Percentiles rank a stretch among this genome's conserved stretches.
Evolutionary conservation across 2,797 vertebrate species (phyloP).

Genomic region (Agapornis canus): DNA sequence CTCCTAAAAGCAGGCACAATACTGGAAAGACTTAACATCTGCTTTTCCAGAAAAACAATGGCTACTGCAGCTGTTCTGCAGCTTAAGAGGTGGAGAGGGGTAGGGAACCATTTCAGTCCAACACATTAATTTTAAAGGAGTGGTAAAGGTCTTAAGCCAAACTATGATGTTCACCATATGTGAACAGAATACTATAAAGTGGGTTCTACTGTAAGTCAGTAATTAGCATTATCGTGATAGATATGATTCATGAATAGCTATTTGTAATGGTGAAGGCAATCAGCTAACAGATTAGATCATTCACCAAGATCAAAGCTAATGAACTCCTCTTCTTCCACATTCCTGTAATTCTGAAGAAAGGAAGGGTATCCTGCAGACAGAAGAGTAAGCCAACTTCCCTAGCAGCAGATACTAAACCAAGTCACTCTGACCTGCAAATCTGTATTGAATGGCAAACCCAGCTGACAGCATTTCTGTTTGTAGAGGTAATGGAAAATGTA

Average conservation of each 20-base stretch:
- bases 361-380: neutral
- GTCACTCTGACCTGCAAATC: neutral
- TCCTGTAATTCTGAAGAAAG: neutral
- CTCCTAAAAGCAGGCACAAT: neutral
- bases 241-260: neutral
- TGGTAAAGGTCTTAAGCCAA: neutral
- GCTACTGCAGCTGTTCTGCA: neutral
- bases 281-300: neutral
- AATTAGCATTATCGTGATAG: neutral
- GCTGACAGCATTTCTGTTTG: neutral
- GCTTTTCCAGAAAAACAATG: neutral
- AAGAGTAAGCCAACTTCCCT: neutral
- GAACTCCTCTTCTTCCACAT: neutral
- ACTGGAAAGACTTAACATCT: neutral
- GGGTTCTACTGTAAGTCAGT: neutral
- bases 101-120: neutral
- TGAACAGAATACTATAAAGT: neutral
- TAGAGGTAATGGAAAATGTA: neutral
- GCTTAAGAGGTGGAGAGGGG: neutral
- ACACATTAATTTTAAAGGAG: neutral
- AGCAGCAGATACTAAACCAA: neutral
- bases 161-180: neutral
- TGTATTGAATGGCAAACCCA: neutral
- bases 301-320: neutral
- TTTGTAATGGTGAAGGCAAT: neutral